Conservation (phyloP, 2,113 vertebrate genomes). For the Eulemur macaco region DNA sequence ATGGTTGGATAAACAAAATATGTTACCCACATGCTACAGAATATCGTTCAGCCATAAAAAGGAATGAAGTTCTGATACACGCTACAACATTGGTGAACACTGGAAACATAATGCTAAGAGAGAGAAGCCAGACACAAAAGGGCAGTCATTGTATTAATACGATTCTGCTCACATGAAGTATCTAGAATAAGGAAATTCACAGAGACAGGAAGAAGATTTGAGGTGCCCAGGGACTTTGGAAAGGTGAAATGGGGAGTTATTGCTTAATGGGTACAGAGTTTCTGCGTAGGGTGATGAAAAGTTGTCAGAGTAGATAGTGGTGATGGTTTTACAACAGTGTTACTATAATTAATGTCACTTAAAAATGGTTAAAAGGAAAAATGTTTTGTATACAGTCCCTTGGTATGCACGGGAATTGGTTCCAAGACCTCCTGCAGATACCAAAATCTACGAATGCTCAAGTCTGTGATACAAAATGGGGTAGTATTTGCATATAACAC, state of each 20-base stretch:
- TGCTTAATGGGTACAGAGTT: background rate
- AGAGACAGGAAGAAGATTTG: background rate
- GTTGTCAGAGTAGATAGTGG: background rate
- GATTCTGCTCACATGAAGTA: background rate
- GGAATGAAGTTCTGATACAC: background rate
- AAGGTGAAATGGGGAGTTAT: background rate
- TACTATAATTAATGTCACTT: background rate
- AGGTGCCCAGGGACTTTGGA: background rate
- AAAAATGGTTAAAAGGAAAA: background rate
- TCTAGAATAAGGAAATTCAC: background rate
- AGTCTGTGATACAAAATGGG: background rate
- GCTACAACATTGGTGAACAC: background rate
- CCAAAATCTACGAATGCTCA: background rate
- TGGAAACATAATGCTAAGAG: background rate
- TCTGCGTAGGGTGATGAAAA: background rate
- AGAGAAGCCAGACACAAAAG: background rate
- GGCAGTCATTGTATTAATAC: background rate
- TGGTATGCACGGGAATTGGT: background rate
- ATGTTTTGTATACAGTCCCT: background rate
- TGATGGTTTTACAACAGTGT: background rate
- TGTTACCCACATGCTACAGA: background rate
- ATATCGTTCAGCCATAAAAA: background rate
- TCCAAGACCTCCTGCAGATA: background rate
- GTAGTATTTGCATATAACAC: background rate
- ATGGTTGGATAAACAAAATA: background rate